Evolutionary conservation across 2,797 vertebrate genomes (phyloP), one percentile per base, ranked within the genome.

Genomic region (Squalus acanthias): DNA sequence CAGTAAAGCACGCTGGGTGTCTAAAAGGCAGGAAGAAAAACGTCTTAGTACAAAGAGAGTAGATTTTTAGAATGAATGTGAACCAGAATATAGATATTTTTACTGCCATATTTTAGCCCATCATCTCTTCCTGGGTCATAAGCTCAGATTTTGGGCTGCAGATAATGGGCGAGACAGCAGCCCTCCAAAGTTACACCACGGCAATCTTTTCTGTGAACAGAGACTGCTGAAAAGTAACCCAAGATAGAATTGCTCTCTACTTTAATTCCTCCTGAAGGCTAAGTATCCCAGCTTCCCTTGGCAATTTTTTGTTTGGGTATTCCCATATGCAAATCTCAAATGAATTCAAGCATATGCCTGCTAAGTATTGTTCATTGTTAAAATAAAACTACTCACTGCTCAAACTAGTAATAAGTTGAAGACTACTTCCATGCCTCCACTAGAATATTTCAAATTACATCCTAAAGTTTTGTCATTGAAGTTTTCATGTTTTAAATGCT

Each of bases 1-100:
- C 96, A 97, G 98, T 97, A 99, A 97, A 97, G 99, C 99, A 97
- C 98, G 98, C 96, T 98, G 98, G 97, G 99, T 99, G 97, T 99
- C 99, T 99, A 97, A 74, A 97, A 97, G 96, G 20, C 96, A 94
- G 97, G 20, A 76, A 95, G 53, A 76, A 74, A 74, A 95, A 33
- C 17, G 24, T 17, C 29, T 72, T 29, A 70, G 1, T 70, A 70
- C 46, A 95, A 24, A 93, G 88, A 69, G 46, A 69, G 63, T 67
- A 91, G 1, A 29, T n/a, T 91, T 91, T 53, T 7, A 24, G 39
- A 85, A 85, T 85, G 1, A 85, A 85, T 76, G n/a, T 22, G 1
- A 24, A 89, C 22, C 60, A 65, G 60, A 39, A 92, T 65, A 63
- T 33, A 91, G 10, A 91, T 88, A 91, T 60, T 60, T 60, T 91